Base-by-base conservation (phyloP, 2,797 vertebrate genomes). In the Kryptopterus vitreolus region DNA sequence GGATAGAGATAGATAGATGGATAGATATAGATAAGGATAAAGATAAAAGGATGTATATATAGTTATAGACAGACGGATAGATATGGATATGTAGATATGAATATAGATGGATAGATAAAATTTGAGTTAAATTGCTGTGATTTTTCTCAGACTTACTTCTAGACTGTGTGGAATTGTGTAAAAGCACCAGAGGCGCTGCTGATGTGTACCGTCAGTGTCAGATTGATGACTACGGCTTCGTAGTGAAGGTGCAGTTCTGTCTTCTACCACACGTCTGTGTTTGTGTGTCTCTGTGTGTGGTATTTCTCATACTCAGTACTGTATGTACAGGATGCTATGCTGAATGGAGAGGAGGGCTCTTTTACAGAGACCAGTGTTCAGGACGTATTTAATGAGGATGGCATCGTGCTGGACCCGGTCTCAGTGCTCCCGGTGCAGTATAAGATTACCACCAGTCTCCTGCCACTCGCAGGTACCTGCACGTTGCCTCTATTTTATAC, bases 161-260 rank as follows among this genome's bases (percentile, higher is more conserved):
- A 70, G 98, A 99, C 90, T 94, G 94, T 82, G 83, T 97, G 88
- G 98, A 99, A 75, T 92, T 99, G 29, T 97, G 96, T 87, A 98
- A 97, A 89, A 96, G 94, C 52, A 96, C 96, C 9, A 90, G 91
- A 22, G 88, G 89, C 15, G 97, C 96, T 4, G 91, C 95, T 89
- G 97, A 98, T 61, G 95, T 97, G 62, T 96, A 95, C 87, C 91
- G 94, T 52, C 98, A 99, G 83, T 98, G 98, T 92, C 96, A 98
- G 83, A 94, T 98, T 85, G 98, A 97, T 78, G 96, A 94, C 76
- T 87, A 90, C 80, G 96, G 94, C 53, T 95, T 96, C 73, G 89
- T 94, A 52, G 83, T 92, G 35, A 96, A 98, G 93, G 98, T 99
- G 22, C 61, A 12, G 33, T 22, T 68, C 31, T 1, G 1, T 20